Conservation (phyloP, 2,888 invertebrate genomes). For the Mechanitis mazaeus region DNA sequence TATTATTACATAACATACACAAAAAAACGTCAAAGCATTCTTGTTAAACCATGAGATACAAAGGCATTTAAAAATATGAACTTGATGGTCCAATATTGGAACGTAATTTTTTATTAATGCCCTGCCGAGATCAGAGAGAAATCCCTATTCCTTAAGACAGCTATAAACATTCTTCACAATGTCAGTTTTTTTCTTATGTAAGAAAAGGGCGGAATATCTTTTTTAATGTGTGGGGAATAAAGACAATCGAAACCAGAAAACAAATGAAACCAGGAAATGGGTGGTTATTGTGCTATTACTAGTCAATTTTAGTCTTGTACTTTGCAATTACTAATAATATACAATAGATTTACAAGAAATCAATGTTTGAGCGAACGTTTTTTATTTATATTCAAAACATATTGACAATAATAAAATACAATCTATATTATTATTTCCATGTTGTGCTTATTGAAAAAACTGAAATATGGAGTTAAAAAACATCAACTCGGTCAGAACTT, state of each 20-base stretch:
- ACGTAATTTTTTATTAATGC: conserved; percentile 34
- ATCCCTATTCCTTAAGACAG: conserved; percentile 16
- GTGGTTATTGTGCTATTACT: background rate
- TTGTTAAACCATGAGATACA: background rate
- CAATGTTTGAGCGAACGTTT: too few species aligned
- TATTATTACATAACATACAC: background rate
- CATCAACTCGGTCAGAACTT: too few species aligned
- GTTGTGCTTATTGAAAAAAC: too few species aligned
- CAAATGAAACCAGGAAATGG: background rate
- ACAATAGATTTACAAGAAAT: too few species aligned
- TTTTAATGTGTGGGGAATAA: conserved; percentile 17
- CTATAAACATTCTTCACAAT: conserved; percentile 22
- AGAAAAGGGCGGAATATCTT: conserved; percentile 11
- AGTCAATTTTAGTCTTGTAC: background rate
- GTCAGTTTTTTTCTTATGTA: conserved; percentile 18
- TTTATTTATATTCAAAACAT: too few species aligned
- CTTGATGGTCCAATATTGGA: conserved; percentile 34
- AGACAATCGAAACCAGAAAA: conserved; percentile 9
- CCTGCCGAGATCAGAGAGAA: conserved; percentile 21
- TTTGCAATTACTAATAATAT: too few species aligned
- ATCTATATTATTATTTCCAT: too few species aligned
- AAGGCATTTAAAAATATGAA: background rate
- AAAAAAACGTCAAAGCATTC: background rate
- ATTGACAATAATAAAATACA: too few species aligned
- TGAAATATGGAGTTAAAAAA: too few species aligned